Conservation (phyloP, 2,797 vertebrate genomes). For the Sebastes steindachneri region DNA sequence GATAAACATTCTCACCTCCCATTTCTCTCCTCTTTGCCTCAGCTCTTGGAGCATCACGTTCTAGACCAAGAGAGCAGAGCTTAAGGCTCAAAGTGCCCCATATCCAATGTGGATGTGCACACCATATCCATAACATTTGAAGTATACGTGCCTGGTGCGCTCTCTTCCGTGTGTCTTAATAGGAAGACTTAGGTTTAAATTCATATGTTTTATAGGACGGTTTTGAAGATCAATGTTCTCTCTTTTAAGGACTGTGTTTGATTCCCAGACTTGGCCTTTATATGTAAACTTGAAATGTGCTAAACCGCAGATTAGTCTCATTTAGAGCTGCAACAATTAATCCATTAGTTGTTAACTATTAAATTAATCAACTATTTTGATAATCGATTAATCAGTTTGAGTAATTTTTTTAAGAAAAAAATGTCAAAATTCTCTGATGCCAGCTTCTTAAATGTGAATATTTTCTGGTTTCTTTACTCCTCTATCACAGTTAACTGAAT, state of each 20-base stretch:
- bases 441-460: no score
- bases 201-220: neutral
- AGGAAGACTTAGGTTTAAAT: neutral
- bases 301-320: neutral
- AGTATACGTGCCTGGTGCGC: neutral
- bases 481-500: no score
- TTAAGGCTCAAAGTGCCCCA: slow-evolving; percentile 8
- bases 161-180: neutral
- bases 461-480: no score
- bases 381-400: no score
- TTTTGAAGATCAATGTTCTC: neutral
- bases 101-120: neutral
- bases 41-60: slow-evolving; percentile 23
- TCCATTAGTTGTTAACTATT: no score
- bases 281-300: neutral
- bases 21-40: slow-evolving; percentile 35
- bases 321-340: no score
- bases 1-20: slow-evolving; percentile 75
- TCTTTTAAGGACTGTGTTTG: neutral
- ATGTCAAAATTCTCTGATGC: no score
- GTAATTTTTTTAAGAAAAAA: no score
- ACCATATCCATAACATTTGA: neutral
- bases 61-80: slow-evolving; percentile 6
- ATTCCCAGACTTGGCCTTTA: neutral
- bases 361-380: no score